phyloP scores from a whole-genome alignment of 2,113 vertebrate genomes.

The Misgurnus mizolepis region DNA sequence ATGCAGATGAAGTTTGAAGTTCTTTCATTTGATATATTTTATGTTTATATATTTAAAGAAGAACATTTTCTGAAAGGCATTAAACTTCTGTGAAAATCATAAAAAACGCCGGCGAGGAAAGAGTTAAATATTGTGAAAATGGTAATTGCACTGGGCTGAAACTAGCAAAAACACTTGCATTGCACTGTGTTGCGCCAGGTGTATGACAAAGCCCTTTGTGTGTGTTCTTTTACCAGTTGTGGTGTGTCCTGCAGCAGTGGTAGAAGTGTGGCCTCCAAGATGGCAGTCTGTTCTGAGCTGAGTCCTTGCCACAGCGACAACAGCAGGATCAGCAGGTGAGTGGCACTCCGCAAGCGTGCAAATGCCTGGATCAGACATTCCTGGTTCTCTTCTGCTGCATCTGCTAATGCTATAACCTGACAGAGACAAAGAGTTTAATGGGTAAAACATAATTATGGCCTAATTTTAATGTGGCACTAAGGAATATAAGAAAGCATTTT shows the following conservation, averaged over 20 bases:
- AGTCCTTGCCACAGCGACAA: slow-evolving; percentile 89
- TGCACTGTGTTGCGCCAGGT: too few relatives aligned
- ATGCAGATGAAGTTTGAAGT: too few relatives aligned
- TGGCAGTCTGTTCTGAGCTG: slow-evolving; percentile 77
- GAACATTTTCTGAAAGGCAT: too few relatives aligned
- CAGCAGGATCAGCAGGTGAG: slow-evolving; percentile 85
- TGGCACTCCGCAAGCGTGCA: slow-evolving; percentile 82
- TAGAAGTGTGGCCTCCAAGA: slow-evolving; percentile 89
- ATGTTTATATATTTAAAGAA: too few relatives aligned
- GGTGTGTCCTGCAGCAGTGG: slow-evolving; percentile 86
- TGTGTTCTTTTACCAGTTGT: slow-evolving; percentile 80
- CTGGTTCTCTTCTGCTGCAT: slow-evolving; percentile 86
- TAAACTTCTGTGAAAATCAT: too few relatives aligned
- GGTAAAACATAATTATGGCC: background rate
- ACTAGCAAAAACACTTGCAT: too few relatives aligned
- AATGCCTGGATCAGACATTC: slow-evolving; percentile 80
- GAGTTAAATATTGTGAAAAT: too few relatives aligned
- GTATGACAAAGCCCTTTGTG: background rate
- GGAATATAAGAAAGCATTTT: too few relatives aligned
- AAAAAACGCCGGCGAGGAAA: too few relatives aligned
- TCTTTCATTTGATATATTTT: too few relatives aligned
- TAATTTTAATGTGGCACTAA: too few relatives aligned
- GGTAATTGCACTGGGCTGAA: too few relatives aligned
- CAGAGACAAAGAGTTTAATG: slow-evolving; percentile 2
- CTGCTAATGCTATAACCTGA: slow-evolving; percentile 89